Base-by-base conservation (phyloP, 2,888 invertebrate species). In the Athalia circularis region DNA sequence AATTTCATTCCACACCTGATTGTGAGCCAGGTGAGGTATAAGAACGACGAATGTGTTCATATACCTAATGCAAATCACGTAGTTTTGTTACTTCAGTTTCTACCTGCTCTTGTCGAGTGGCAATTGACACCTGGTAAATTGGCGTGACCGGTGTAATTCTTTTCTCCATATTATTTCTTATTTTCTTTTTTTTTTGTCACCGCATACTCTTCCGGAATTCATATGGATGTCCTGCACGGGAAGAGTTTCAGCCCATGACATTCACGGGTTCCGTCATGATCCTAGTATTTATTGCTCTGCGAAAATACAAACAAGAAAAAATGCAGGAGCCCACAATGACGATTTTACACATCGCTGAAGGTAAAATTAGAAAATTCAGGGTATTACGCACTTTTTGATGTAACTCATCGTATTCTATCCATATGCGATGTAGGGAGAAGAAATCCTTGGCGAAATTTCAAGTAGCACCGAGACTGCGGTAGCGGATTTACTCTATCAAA, bases 1-100 rank as follows among this genome's bases (percentile, higher is more conserved):
- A 59, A 59, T 59, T 52, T 59, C 57, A 72, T 72, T 72, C 9
- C 52, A 45, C 29, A 29, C 29, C 29, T 29, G 29, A 29, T 29
- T 29, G 29, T 29, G 29, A 29, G 29, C 29, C 43, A 72, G 47
- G 57, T 72, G 47, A 59, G 57, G 13, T 57, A 70, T 43, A 45
- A 57, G 57, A 57, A 45, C 59, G 29, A 11, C 45, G 57, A 45
- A 59, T 59, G 52, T 72, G 47, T 59, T 45, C 57, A 59, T 52
- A 52, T 68, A 54, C 68, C 11, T 29, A 54, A 72, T 72, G 15
- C 72, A 59, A 59, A 72, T 72, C 72, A 72, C 72, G 72, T 72
- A 59, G 57, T 59, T 59, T 8, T 72, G 13, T 72, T 72, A 59
- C 59, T 59, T 59, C 47, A 59, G 59, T 72, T 72, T 59, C 72